Evolutionary conservation across 2,113 vertebrate genomes (phyloP).

Genomic region (Lophotis ruficrista): DNA sequence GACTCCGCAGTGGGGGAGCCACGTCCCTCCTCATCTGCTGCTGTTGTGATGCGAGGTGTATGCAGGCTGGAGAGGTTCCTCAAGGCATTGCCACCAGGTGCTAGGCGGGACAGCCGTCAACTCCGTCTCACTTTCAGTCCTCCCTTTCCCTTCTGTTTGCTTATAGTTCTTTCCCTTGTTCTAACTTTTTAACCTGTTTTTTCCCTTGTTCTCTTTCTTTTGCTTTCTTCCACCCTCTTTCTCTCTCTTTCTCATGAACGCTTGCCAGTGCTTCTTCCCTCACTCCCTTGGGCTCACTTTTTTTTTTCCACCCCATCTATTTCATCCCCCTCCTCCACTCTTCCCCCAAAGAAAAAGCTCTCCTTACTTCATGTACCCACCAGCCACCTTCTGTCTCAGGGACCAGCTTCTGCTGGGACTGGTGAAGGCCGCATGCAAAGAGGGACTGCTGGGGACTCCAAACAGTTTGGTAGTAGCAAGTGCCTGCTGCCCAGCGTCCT

Average conservation of each 20-base stretch:
- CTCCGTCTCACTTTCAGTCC: background rate
- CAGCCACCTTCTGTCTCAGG: background rate
- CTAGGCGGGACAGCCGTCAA: background rate
- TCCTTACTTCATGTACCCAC: background rate
- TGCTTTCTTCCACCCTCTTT: background rate
- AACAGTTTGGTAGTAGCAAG: background rate
- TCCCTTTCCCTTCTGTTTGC: background rate
- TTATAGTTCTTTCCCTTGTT: background rate
- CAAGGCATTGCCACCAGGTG: slow-evolving; percentile 20
- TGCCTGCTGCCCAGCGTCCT: background rate
- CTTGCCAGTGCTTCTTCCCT: slow-evolving; percentile 9
- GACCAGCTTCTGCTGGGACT: background rate
- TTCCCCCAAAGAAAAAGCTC: slow-evolving; percentile 11
- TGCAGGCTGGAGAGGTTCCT: background rate
- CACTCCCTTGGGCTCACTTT: background rate
- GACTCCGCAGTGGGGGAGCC: slow-evolving; percentile 11
- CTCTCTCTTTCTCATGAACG: background rate
- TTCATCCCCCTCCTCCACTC: background rate
- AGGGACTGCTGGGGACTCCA: background rate
- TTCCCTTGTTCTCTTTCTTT: background rate
- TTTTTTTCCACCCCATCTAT: slow-evolving; percentile 33
- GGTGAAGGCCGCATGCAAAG: background rate
- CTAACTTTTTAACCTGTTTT: background rate
- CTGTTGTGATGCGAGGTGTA: background rate
- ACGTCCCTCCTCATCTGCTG: slow-evolving; percentile 35